These are phyloP conservation scores for Sisyra nigra DNA, from an alignment of 2,888 invertebrate genomes.

Conservation along the genomic window DNA sequence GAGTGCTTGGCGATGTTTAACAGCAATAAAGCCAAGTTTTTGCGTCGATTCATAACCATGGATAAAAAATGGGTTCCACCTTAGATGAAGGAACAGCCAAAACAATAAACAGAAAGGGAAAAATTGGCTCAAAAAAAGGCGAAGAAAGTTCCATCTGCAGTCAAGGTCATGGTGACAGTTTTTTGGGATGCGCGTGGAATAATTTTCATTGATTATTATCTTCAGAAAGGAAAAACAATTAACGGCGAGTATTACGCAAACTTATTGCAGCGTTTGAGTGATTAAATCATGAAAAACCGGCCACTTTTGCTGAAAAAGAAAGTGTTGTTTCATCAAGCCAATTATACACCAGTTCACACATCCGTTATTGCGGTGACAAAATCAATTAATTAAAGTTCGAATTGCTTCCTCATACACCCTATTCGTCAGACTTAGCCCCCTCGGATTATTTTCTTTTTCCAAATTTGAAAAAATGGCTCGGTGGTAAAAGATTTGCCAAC, in stretches of 20 bases:
- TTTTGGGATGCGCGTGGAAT: constrained; percentile 14
- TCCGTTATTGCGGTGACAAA: constrained; percentile 3
- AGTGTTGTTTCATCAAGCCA: constrained; percentile 13
- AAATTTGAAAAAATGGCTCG: too few species aligned
- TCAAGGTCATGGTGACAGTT: constrained; percentile 13
- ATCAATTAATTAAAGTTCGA: constrained; percentile 10
- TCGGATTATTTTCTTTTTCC: constrained; percentile 10
- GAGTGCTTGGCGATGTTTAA: constrained; percentile 11
- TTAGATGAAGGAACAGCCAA: constrained; percentile 13
- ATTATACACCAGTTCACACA: constrained; percentile 9
- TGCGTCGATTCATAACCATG: constrained; percentile 16
- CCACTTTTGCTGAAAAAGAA: constrained; percentile 13
- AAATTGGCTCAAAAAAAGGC: constrained; percentile 13
- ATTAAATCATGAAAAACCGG: constrained; percentile 11
- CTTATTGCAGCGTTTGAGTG: constrained; percentile 8
- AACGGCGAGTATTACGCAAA: constrained; percentile 11
- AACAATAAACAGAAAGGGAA: constrained; percentile 10
- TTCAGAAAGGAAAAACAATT: constrained; percentile 12
- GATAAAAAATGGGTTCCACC: constrained; percentile 17
- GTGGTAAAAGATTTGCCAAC: too few species aligned
- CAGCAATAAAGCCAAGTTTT: constrained; percentile 14
- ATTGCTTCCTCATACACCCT: constrained; percentile 11
- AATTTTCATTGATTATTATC: constrained; percentile 4
- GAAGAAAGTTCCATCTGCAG: constrained; percentile 11
- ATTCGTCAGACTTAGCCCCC: constrained; percentile 12